Evolutionary conservation across 2,888 invertebrate genomes (phyloP).

Genomic region (Hipparchia sbordonii): DNA sequence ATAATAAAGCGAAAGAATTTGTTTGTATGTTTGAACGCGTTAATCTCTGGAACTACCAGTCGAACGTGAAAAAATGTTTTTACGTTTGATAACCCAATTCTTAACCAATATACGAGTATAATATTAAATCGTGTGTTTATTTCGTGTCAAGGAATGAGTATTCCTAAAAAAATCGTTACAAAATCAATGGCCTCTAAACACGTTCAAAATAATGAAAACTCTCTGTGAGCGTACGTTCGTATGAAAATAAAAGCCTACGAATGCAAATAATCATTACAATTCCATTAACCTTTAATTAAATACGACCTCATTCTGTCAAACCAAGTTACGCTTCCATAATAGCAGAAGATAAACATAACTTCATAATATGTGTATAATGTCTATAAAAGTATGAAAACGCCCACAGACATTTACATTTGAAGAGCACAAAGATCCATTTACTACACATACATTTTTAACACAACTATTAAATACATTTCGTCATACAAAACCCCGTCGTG

Average conservation of each 20-base stretch:
- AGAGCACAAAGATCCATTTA: slow-evolving; percentile 2
- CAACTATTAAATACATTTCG: not conserved
- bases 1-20: no score
- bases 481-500: slow-evolving; percentile 5
- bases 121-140: no score
- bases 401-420: not conserved
- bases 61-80: no score
- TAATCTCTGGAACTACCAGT: no score
- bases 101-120: no score
- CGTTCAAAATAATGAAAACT: not conserved
- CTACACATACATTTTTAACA: not conserved
- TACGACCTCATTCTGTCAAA: not conserved
- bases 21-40: no score
- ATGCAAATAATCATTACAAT: slow-evolving; percentile 6
- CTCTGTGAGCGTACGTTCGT: not conserved
- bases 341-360: slow-evolving; percentile 1
- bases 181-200: not conserved
- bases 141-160: no score
- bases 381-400: not conserved
- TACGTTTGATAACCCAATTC: no score
- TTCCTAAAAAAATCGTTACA: not conserved
- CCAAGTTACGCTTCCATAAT: not conserved
- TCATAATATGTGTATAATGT: not conserved
- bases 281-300: slow-evolving; percentile 7
- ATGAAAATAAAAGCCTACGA: not conserved